Evolutionary conservation across 2,888 invertebrate genomes (phyloP).

Genomic region (Muschampia plurimacula): DNA sequence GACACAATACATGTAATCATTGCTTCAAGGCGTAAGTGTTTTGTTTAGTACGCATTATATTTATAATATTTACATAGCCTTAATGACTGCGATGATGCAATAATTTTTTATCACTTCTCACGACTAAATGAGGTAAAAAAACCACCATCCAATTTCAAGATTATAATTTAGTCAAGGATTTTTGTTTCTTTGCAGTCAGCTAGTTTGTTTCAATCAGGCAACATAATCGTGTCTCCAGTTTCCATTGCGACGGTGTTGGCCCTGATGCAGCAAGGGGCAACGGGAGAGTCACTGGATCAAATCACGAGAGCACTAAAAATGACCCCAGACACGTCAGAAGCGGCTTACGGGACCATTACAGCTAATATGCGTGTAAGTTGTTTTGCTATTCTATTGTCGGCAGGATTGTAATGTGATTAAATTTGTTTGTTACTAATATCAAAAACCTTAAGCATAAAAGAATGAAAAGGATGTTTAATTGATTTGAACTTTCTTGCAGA

Average conservation of each 20-base stretch:
- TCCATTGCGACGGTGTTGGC: slow-evolving; percentile 75
- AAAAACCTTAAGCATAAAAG: no score
- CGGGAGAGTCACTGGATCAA: slow-evolving; percentile 63
- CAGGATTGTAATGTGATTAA: no score
- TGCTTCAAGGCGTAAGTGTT: no score
- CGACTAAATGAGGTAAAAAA: no score
- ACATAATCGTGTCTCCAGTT: slow-evolving; percentile 77
- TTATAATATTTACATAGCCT: neutral
- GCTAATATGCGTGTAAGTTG: slow-evolving; percentile 59
- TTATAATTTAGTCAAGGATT: no score
- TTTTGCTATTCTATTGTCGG: neutral
- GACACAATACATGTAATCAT: no score
- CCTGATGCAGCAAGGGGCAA: slow-evolving; percentile 77
- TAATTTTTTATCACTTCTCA: neutral
- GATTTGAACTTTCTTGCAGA: slow-evolving; percentile 59
- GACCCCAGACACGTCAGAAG: slow-evolving; percentile 55
- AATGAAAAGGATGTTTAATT: neutral
- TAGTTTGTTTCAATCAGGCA: slow-evolving; percentile 53
- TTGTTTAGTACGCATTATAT: no score
- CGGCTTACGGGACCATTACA: slow-evolving; percentile 55
- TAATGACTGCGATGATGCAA: neutral
- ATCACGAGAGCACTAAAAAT: slow-evolving; percentile 64
- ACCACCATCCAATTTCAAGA: no score
- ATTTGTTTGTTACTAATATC: no score
- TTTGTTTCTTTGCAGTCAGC: slow-evolving; percentile 49